Conservation (phyloP, 2,797 vertebrate species). For the Acrocephalus scirpaceus region DNA sequence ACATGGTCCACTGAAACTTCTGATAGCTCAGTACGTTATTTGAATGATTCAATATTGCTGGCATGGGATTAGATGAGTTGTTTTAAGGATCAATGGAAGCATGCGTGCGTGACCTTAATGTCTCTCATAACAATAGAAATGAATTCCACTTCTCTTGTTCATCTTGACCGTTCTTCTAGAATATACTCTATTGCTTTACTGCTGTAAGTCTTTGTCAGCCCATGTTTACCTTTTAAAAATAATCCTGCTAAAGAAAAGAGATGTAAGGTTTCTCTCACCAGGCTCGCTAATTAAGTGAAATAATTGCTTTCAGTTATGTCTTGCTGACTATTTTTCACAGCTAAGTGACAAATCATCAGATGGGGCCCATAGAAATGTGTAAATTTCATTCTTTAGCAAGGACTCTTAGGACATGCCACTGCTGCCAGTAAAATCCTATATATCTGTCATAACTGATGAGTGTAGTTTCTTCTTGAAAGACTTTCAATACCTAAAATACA, state of each 20-base stretch:
- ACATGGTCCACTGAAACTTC: neutral
- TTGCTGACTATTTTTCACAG: neutral
- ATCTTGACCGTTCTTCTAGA: neutral
- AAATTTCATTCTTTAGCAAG: neutral
- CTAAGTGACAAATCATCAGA: neutral
- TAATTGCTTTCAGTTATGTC: neutral
- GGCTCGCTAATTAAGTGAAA: neutral
- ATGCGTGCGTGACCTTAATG: rapidly evolving
- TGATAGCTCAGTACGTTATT: neutral
- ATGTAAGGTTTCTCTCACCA: neutral
- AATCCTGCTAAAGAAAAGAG: neutral
- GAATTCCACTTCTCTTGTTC: neutral
- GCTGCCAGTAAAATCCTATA: neutral
- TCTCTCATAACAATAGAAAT: neutral
- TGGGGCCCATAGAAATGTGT: too few species aligned
- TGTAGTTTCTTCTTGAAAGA: neutral
- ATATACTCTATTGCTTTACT: neutral
- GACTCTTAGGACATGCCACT: neutral
- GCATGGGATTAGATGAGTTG: neutral
- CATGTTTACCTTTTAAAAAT: neutral
- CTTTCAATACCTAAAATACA: neutral
- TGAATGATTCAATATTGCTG: neutral
- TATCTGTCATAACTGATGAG: neutral
- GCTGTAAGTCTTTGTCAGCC: neutral
- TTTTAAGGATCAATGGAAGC: neutral